Evolutionary conservation across 2,888 invertebrate genomes (phyloP), one percentile per base, ranked within the genome.

Genomic region (Lamellibrachia columna): DNA sequence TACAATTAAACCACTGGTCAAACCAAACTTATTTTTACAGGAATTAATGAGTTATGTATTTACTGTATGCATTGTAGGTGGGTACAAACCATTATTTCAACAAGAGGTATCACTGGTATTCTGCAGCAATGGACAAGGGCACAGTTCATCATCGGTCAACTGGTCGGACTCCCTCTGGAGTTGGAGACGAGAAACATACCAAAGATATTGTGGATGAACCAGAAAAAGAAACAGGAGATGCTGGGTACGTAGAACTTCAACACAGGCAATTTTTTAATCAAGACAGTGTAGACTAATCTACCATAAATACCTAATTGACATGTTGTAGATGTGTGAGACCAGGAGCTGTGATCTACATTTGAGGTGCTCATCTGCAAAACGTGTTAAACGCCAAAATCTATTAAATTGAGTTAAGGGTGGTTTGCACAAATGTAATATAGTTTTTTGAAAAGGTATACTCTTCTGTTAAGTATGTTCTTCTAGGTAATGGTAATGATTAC

Each of bases 71-170:
- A 22, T 0, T 22, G 0, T 15, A 75, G 75, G 75, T 75, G 75
- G 75, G 15, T 15, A 22, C 75, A 75, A 6, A 55, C 9, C 55
- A 55, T 55, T 55, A 55, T 55, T 55, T 55, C 55, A 9, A 22
- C 75, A 75, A n/a, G 15, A 75, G 75, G 75, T 75, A n/a, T 22
- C 75, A 22, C 75, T 22, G 75, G n/a, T 22, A 75, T 6, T n/a
- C 75, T 75, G 75, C 75, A 22, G 75, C 75, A 75, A 75, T 75
- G 75, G 75, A 75, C 75, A 75, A n/a, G n/a, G 75, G n/a, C 22
- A 75, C 75, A 22, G 22, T 75, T 75, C 75, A n/a, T 22, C 75
- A 75, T 75, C 75, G 75, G 75, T 11, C 75, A 3, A 22, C 75
- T 75, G 75, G 75, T 6, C 75, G 22, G 75, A 75, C 22, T n/a